Conservation (phyloP, 92 coral and sea anemone species). For the Galaxea fascicularis region DNA sequence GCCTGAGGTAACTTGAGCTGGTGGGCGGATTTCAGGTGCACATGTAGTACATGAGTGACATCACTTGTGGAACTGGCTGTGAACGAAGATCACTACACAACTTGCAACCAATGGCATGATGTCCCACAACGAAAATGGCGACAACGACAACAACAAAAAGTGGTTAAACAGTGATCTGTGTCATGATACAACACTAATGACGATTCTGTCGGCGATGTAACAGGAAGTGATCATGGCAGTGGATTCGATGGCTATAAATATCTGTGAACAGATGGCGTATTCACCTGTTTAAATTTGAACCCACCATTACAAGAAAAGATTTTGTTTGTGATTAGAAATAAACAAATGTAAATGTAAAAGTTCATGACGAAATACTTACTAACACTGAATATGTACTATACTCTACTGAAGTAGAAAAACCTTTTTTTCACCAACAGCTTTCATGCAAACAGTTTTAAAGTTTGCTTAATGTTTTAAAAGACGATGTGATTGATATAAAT, state of each 20-base stretch:
- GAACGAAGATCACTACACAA: background rate
- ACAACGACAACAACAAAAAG: background rate
- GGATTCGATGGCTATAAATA: background rate
- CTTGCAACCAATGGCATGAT: background rate
- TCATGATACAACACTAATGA: background rate
- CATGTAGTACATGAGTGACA: background rate
- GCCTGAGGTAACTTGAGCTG: conserved; percentile 3
- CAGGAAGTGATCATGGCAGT: background rate
- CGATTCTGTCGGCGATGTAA: background rate
- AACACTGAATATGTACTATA: background rate
- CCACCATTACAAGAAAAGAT: background rate
- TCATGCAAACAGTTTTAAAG: background rate
- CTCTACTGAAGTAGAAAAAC: too few species aligned
- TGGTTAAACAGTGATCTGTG: conserved; percentile 1
- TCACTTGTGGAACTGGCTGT: conserved; percentile 4
- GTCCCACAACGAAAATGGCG: background rate
- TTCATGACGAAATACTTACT: background rate
- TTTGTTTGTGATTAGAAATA: background rate
- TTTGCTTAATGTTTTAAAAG: background rate
- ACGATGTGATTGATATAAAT: background rate
- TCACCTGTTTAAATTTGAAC: background rate
- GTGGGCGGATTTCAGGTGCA: conserved; percentile 10
- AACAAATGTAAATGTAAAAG: background rate
- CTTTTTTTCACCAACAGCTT: too few species aligned
- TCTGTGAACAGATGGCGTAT: background rate